Conservation (phyloP, 2,888 invertebrate species). For the Vanessa cardui region DNA sequence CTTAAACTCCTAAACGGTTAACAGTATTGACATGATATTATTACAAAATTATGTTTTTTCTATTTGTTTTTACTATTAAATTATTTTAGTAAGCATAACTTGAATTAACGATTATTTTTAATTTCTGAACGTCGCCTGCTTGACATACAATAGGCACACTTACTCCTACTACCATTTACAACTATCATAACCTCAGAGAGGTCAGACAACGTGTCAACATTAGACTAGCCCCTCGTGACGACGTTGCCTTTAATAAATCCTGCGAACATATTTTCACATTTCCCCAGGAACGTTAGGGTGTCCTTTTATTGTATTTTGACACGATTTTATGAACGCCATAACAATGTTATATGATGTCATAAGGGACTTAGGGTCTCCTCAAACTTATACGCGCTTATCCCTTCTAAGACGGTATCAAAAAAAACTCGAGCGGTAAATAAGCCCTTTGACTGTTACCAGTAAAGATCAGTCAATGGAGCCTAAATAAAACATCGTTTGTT, state of each 20-base stretch:
- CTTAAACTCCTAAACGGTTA: no score
- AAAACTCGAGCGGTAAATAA: slow-evolving; percentile 12
- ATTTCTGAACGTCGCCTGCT: neutral
- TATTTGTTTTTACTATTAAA: no score
- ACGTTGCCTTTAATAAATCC: slow-evolving; percentile 8
- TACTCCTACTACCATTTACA: slow-evolving; percentile 13
- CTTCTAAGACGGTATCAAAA: slow-evolving; percentile 12
- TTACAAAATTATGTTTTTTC: no score
- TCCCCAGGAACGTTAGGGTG: slow-evolving; percentile 12
- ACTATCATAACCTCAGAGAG: slow-evolving; percentile 13
- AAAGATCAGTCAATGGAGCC: neutral
- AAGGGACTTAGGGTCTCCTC: slow-evolving; percentile 14
- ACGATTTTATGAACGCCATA: slow-evolving; percentile 36
- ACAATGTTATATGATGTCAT: slow-evolving; percentile 36
- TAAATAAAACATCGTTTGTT: no score
- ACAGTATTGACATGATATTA: no score
- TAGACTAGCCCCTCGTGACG: slow-evolving; percentile 5
- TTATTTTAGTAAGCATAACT: no score
- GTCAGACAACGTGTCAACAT: slow-evolving; percentile 6
- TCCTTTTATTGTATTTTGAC: slow-evolving; percentile 36
- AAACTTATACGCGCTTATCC: slow-evolving; percentile 11
- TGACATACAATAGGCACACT: neutral
- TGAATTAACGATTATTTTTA: no score
- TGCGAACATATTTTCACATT: slow-evolving; percentile 25
- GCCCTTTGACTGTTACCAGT: slow-evolving; percentile 13